Conservation (phyloP, 23 tunicate species). For the Styela plicata region DNA sequence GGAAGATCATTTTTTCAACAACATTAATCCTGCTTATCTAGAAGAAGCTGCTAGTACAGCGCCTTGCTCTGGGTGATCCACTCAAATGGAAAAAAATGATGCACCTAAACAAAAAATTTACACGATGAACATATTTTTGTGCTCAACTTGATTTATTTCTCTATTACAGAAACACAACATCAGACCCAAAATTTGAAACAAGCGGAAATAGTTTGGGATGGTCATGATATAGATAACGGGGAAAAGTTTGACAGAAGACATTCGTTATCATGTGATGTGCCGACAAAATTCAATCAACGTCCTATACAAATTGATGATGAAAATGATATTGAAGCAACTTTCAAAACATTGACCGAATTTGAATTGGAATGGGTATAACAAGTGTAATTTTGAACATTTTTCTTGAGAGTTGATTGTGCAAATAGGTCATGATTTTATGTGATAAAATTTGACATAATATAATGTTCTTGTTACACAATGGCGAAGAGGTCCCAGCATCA, state of each 20-base stretch:
- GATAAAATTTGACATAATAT: too few species aligned
- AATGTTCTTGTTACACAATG: too few species aligned
- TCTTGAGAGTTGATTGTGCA: neutral
- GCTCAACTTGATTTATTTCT: neutral
- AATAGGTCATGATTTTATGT: too few species aligned
- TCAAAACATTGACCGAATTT: neutral
- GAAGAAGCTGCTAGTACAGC: too few species aligned
- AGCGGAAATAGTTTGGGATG: constrained; percentile 7
- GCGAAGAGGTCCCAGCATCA: too few species aligned
- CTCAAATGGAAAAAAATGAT: too few species aligned
- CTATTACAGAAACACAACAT: neutral
- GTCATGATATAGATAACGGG: constrained; percentile 1
- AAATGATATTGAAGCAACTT: neutral
- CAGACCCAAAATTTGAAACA: neutral
- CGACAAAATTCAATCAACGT: constrained; percentile 20
- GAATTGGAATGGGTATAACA: neutral
- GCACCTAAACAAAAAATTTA: too few species aligned
- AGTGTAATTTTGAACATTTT: neutral
- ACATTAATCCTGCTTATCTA: too few species aligned
- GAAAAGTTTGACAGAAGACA: constrained; percentile 30
- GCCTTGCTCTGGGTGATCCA: too few species aligned
- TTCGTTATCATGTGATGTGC: constrained; percentile 30
- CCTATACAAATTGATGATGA: neutral
- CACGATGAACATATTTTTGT: neutral
- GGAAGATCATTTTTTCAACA: too few species aligned